Conservation (phyloP, 2,797 vertebrate genomes). For the Coendou prehensilis region DNA sequence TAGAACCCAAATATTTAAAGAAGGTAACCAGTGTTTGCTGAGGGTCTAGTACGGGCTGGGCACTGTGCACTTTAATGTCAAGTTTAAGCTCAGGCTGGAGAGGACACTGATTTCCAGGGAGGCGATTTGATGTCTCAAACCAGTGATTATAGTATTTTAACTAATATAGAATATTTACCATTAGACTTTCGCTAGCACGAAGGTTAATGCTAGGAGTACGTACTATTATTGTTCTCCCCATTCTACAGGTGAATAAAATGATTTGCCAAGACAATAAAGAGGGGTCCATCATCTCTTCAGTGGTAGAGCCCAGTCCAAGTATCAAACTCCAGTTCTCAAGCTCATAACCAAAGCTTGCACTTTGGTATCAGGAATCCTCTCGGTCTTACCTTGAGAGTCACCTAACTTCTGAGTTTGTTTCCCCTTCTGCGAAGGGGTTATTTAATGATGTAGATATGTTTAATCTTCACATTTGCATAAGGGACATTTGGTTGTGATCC, state of each 20-base stretch:
- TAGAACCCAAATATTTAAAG: not conserved
- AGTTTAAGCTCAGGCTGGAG: not conserved
- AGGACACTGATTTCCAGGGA: not conserved
- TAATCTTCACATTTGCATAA: not conserved
- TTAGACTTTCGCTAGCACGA: not conserved
- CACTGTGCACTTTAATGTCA: not conserved
- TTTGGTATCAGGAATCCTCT: not conserved
- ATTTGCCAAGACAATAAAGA: not conserved
- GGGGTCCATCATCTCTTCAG: not conserved
- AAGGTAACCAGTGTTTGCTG: not conserved
- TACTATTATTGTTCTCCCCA: not conserved
- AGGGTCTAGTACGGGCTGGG: not conserved
- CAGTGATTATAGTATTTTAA: not conserved
- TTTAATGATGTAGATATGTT: not conserved
- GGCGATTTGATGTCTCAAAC: not conserved
- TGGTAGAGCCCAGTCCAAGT: not conserved
- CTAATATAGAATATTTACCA: not conserved
- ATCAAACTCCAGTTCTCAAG: not conserved
- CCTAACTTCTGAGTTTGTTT: constrained; percentile 2
- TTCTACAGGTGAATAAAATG: not conserved
- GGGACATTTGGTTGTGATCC: not conserved
- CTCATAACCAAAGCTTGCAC: not conserved
- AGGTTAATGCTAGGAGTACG: not conserved
- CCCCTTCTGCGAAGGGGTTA: not conserved
- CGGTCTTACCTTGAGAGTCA: not conserved